Base-by-base conservation (phyloP, 2,888 invertebrate genomes). In the Drosophila glabriapex region DNA sequence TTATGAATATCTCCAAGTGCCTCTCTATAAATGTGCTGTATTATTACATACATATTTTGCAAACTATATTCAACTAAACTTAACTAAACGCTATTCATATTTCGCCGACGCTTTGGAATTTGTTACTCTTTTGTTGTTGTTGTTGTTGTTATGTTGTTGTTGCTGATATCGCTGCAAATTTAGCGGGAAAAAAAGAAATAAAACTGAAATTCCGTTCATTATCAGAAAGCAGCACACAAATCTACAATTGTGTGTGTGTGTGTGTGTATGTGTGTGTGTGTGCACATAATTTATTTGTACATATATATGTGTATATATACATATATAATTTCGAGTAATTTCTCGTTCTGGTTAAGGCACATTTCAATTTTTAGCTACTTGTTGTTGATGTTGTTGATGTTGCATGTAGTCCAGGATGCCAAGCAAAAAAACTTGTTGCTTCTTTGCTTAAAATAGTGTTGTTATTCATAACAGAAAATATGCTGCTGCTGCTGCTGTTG, bases 91-190 rank as follows among this genome's bases (percentile, higher is more conserved):
- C 63, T 71, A 68, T 75, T 78, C 79, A 68, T 61, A 78, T 78
- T 78, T 68, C 71, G 71, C 49, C 52, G 68, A 76, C 63, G 53
- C 61, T 78, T 54, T 75, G 53, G 33, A 68, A 66, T 68, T 65
- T 73, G 54, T 61, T 65, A 14, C 59, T 29, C 28, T 35, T 35
- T 43, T 50, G 25, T 22, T 56, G 43, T 29, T 61, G 14, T 35
- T 49, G 41, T 19, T 58, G 70, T 29, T 29, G 29, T 29, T 29
- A 7, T 52, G 53, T 35, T 69, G 14, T 35, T 49, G 49, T 16
- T 58, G 71, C 65, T 78, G 78, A 68, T 79, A 78, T 78, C 72
- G 63, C 66, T 60, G 63, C 63, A 76, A 79, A 79, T 64, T 79
- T 71, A 72, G 79, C 78, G 79, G 76, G 79, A 68, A 76, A 78